Conservation (phyloP, 2,888 invertebrate species). For the Drosophila vallismaia region DNA sequence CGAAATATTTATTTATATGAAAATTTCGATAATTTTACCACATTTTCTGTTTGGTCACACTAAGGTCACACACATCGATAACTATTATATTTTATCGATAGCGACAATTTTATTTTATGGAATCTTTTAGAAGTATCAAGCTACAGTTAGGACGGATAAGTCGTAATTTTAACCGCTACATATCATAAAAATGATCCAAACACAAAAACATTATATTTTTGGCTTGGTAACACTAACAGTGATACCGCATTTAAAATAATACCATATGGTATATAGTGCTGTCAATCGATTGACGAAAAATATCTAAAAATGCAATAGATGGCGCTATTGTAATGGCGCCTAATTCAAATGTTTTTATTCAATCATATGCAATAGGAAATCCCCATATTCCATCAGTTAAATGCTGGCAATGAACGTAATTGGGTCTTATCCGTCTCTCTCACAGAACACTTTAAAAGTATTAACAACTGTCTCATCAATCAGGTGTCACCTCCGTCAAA, state of each 20-base stretch:
- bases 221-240: neutral
- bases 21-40: too few relatives aligned
- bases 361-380: neutral
- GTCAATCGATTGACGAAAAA: neutral
- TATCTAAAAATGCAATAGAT: neutral
- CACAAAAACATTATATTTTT: too few relatives aligned
- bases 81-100: too few relatives aligned
- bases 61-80: too few relatives aligned
- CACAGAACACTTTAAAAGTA: neutral
- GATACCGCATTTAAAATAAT: neutral
- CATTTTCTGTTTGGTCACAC: too few relatives aligned
- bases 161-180: too few relatives aligned
- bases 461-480: slow-evolving; percentile 34
- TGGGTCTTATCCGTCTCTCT: neutral
- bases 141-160: too few relatives aligned
- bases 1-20: too few relatives aligned
- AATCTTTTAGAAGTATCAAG: too few relatives aligned
- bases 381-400: neutral
- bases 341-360: slow-evolving; percentile 1
- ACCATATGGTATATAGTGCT: neutral
- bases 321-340: neutral
- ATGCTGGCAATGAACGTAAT: neutral
- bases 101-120: too few relatives aligned
- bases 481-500: slow-evolving; percentile 23
- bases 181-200: too few relatives aligned